Evolutionary conservation across 2,797 vertebrate genomes (phyloP).

Genomic region (Sebastiscus albofasciatus): DNA sequence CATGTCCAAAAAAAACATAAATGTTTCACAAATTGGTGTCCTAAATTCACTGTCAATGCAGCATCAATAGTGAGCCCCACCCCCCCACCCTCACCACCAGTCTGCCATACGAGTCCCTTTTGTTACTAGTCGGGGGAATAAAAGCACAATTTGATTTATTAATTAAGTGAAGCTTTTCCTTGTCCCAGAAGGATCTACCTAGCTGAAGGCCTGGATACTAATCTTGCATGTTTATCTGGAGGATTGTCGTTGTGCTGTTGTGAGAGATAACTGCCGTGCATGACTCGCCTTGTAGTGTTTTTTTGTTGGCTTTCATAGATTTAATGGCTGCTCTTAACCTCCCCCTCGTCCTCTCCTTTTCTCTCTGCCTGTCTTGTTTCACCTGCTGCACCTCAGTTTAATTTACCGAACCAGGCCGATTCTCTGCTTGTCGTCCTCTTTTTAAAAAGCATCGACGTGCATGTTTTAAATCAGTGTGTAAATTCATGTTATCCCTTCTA

Average conservation of each 20-base stretch:
- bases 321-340: conserved; percentile 27
- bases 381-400: conserved; percentile 30
- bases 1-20: conserved; percentile 50
- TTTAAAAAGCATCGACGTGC: conserved; percentile 49
- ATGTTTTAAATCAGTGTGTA: conserved; percentile 38
- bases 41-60: conserved; percentile 54
- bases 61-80: conserved; percentile 23
- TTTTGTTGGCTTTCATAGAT: conserved; percentile 1
- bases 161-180: conserved; percentile 54
- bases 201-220: conserved; percentile 68
- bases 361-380: conserved; percentile 13
- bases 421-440: conserved; percentile 45
- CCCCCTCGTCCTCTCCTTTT: neutral
- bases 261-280: conserved; percentile 56
- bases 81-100: neutral
- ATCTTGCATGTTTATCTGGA: conserved; percentile 70
- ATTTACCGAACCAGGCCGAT: neutral
- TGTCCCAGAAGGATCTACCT: conserved; percentile 65
- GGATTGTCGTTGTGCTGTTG: conserved; percentile 70
- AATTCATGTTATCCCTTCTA: conserved; percentile 8
- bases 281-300: conserved; percentile 43
- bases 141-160: conserved; percentile 75
- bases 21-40: conserved; percentile 61
- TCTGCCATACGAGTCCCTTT: conserved; percentile 3
- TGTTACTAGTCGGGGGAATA: neutral